These are phyloP conservation scores for Agrypnus murinus DNA, from an alignment of 2,888 invertebrate species.

Conservation along the genomic window DNA sequence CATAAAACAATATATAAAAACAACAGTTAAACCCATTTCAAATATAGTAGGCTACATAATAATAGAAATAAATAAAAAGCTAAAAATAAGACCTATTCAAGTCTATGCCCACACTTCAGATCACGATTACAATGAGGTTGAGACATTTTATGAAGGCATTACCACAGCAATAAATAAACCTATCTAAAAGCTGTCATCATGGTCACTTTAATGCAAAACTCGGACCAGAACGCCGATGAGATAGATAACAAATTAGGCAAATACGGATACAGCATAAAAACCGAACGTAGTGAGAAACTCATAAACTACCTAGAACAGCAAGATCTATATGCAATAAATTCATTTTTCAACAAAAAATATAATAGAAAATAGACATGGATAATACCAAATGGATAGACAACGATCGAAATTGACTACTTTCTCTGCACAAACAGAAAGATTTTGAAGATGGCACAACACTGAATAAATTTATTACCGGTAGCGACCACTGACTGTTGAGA, in stretches of 20 bases:
- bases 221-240: conserved; percentile 9
- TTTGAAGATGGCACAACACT: no score
- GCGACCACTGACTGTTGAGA: conserved; percentile 19
- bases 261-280: conserved; percentile 11
- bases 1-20: conserved; percentile 1
- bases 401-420: conserved; percentile 16
- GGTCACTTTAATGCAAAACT: conserved; percentile 25
- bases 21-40: conserved; percentile 2
- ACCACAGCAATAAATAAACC: conserved; percentile 4
- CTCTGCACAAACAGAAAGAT: no score
- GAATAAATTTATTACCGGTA: no score
- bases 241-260: conserved; percentile 10
- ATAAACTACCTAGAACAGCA: conserved; percentile 8
- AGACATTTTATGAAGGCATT: conserved; percentile 10
- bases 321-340: no score
- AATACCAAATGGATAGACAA: conserved; percentile 5
- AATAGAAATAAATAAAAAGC: conserved; percentile 3
- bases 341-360: conserved; percentile 17
- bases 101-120: no score
- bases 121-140: background rate
- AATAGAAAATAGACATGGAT: conserved; percentile 25
- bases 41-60: conserved; percentile 6
- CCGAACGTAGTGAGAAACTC: background rate
- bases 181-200: background rate
- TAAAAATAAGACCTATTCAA: conserved; percentile 5